Base-by-base conservation (phyloP, 2,888 invertebrate genomes). In the Dascillus cervinus region DNA sequence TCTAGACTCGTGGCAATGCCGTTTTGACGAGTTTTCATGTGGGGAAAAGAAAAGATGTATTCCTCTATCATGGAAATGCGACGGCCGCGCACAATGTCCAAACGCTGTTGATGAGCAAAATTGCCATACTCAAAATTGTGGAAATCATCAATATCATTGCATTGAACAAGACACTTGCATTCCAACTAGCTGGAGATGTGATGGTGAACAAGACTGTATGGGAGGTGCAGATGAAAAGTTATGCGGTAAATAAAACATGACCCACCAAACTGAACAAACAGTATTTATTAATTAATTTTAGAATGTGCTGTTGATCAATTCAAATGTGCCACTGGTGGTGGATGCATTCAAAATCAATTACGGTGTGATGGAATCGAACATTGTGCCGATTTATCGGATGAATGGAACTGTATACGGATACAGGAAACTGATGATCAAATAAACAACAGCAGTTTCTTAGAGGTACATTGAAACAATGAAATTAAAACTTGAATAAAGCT, bases 381-480 rank as follows among this genome's bases (percentile, higher is more conserved):
- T 41, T 79, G 79, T 47, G 66, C 72, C 0, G 79, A 78, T 52
- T 62, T 62, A 34, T 77, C 75, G 2, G 79, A 79, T 47, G 77
- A 79, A 58, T 76, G 75, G 72, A 61, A 67, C 28, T 79, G 78
- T 44, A 45, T 60, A 12, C 36, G 44, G 14, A 30, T 55, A 12
- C 15, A 47, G 20, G 34, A 45, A 32, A 10, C 22, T 4, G 25
- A 36, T 14, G 44, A 42, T 10, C 43, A 44, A 11, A 14, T 20
- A 5, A 25, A 12, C 6, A 31, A 25, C 11, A 23, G 13, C 13
- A 23, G 34, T 24, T 41, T 36, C 15, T 29, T 53, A 12, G 27
- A 47, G 41, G 49, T 52, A 44, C 25, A 11, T 11, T 26, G n/a
- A 6, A 12, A 12, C 9, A 26, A 12, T 11, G 6, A 26, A 11